A percentile compares a stretch with the other conserved stretches of the same genome.
phyloP scores from a whole-genome alignment of 2,888 invertebrate genomes.

The Cheilosia pagana region DNA sequence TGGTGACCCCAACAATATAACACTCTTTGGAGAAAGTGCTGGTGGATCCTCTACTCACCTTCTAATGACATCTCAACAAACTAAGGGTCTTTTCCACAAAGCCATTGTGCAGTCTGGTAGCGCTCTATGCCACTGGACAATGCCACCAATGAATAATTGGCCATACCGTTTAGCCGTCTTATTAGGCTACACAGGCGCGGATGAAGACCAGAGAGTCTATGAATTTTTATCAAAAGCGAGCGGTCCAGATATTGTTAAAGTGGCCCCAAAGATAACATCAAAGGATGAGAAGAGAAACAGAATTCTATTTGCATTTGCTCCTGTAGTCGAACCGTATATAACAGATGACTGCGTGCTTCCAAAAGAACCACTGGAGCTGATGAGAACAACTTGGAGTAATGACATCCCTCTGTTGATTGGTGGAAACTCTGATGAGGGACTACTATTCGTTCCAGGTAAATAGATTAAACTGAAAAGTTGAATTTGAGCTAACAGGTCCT shows the following conservation, averaged over 20 bases:
- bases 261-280: constrained; percentile 63
- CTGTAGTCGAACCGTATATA: constrained; percentile 80
- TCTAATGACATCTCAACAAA: constrained; percentile 83
- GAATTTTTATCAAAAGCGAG: constrained; percentile 76
- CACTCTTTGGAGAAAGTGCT: constrained; percentile 84
- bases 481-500: no score
- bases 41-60: constrained; percentile 84
- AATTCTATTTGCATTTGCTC: constrained; percentile 80
- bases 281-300: constrained; percentile 77
- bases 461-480: no score
- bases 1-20: constrained; percentile 84
- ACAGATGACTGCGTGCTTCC: constrained; percentile 81
- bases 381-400: constrained; percentile 81
- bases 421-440: constrained; percentile 81
- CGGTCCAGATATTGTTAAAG: constrained; percentile 71
- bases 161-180: constrained; percentile 79
- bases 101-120: constrained; percentile 81
- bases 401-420: constrained; percentile 82
- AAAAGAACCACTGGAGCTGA: constrained; percentile 80
- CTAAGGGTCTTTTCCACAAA: constrained; percentile 82
- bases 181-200: constrained; percentile 77
- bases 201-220: constrained; percentile 74
- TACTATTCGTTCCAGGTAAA: constrained; percentile 79
- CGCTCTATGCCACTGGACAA: constrained; percentile 79
- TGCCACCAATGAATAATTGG: constrained; percentile 76